These are phyloP conservation scores for Cheilosia grossa DNA, from an alignment of 2,888 invertebrate genomes.

Conservation along the genomic window DNA sequence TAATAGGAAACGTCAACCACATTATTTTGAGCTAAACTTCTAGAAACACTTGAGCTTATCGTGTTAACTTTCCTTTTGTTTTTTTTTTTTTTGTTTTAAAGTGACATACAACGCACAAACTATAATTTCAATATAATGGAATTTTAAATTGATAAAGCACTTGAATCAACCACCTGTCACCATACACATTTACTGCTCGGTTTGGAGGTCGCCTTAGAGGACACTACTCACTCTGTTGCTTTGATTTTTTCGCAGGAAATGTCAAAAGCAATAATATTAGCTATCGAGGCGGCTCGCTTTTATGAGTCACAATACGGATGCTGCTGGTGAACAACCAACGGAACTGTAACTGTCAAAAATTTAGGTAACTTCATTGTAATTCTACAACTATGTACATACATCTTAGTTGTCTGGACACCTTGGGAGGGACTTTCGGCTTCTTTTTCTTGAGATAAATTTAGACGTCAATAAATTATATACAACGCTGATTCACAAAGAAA, in stretches of 20 bases:
- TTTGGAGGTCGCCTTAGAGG: background rate
- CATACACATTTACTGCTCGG: background rate
- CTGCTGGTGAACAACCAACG: constrained; percentile 23
- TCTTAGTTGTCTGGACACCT: constrained; percentile 22
- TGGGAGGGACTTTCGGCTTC: background rate
- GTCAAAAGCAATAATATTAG: constrained; percentile 19
- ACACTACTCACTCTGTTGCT: constrained; percentile 24
- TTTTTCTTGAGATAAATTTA: constrained; percentile 31
- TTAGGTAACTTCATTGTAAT: constrained; percentile 48
- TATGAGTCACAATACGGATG: constrained; percentile 49
- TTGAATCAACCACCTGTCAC: constrained; percentile 30
- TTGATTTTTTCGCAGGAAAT: constrained; percentile 45
- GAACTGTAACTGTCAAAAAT: constrained; percentile 31
- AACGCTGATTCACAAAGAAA: constrained; percentile 33
- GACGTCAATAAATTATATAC: constrained; percentile 44
- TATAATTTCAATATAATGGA: constrained; percentile 4
- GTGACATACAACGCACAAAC: background rate
- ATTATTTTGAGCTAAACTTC: constrained; percentile 20
- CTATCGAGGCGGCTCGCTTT: background rate
- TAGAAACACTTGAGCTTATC: constrained; percentile 17
- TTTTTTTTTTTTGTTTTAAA: background rate
- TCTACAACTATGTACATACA: constrained; percentile 1
- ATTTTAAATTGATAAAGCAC: constrained; percentile 13
- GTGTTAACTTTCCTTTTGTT: background rate
- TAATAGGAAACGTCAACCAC: background rate